Evolutionary conservation across 2,113 vertebrate genomes (phyloP), one percentile per base, ranked within the genome.

Genomic region (Periophthalmus modestus): DNA sequence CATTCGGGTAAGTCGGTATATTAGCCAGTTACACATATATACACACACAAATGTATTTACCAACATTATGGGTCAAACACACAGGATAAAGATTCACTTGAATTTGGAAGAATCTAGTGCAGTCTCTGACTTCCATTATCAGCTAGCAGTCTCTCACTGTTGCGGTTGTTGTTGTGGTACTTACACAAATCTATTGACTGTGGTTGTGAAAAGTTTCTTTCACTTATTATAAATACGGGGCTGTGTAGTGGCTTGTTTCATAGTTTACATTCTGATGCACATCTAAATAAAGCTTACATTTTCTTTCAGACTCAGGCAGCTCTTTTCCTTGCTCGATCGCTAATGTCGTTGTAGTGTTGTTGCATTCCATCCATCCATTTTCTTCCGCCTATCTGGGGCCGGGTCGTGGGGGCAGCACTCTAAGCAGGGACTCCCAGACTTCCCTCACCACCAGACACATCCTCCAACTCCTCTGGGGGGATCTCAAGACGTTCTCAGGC

Each of bases 1-100:
- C 77, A 93, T 95, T 85, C 90, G 94, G 93, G 94, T 94, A 91
- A 0, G 88, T 83, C 54, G n/a, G 16, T 55, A 24, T 10, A 57
- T 21, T 9, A 23, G 57, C 28, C 12, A 28, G 3, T 28, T n/a
- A 9, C 52, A 54, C 10, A n/a, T 54, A 54, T 54, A 54, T 2
- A n/a, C 1, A 52, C 14, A 52, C 14, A 19, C 50, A 36, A 7
- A 36, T 36, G 7, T 36, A 36, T 36, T 4, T 36, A 50, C 3
- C 4, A 16, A 50, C 48, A 50, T 50, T 52, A 18, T 19, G 16
- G 18, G 48, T 19, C 48, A 52, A 52, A 7, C 48, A 19, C 48
- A 59, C 10, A 23, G 28, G 28, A 34, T 33, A 62, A 34, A 18
- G 28, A 12, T 62, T 62, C 21, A 62, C 7, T 18, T 62, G 12